Percentiles rank a stretch among this genome's conserved stretches.
phyloP scores from a whole-genome alignment of 2,797 vertebrate genomes.

The Erethizon dorsatum region DNA sequence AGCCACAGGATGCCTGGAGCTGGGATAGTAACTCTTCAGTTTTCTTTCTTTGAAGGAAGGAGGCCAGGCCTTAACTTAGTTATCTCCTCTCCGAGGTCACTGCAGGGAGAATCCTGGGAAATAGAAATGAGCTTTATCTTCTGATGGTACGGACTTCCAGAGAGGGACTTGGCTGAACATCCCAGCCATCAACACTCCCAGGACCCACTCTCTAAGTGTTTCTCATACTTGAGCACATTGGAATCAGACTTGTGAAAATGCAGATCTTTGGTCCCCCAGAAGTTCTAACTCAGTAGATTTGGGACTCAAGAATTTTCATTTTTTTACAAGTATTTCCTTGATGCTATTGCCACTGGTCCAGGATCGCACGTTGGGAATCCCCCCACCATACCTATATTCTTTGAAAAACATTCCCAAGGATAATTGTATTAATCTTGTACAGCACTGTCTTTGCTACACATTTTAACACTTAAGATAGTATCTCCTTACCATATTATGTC shows the following conservation, averaged over 20 bases:
- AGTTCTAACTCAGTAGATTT: background rate
- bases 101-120: background rate
- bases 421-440: background rate
- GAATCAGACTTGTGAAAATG: background rate
- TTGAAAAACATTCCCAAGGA: background rate
- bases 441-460: background rate
- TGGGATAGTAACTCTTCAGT: background rate
- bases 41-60: background rate
- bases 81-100: background rate
- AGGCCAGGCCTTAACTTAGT: background rate
- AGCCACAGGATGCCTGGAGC: background rate
- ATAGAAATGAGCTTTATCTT: background rate
- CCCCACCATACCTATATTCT: background rate
- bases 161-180: background rate
- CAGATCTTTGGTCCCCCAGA: background rate
- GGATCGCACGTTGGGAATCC: background rate
- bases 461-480: background rate
- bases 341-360: background rate
- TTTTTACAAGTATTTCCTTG: background rate
- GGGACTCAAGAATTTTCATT: background rate
- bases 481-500: background rate
- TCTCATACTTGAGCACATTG: background rate
- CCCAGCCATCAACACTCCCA: background rate
- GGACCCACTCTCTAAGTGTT: background rate
- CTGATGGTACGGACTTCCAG: background rate